Conservation (phyloP, 2,888 invertebrate species). For the Eristalis arbustorum region DNA sequence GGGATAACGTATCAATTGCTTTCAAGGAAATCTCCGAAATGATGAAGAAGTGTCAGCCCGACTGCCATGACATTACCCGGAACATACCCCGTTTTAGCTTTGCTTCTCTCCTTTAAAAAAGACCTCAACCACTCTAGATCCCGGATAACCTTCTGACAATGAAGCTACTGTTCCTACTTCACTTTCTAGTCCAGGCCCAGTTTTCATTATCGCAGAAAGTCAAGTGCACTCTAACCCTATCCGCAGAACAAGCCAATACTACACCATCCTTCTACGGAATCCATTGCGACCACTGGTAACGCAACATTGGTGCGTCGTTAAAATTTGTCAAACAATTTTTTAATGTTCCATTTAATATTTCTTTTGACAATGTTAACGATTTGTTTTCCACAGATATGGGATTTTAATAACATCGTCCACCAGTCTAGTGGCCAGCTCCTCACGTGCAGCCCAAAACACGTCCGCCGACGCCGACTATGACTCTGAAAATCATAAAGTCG, state of each 20-base stretch:
- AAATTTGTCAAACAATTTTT: slow-evolving; percentile 34
- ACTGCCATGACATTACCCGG: too few relatives aligned
- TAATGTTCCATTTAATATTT: slow-evolving; percentile 62
- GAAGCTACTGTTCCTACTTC: too few relatives aligned
- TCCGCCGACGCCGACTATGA: neutral
- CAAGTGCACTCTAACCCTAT: neutral
- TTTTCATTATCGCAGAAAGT: neutral
- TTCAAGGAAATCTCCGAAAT: too few relatives aligned
- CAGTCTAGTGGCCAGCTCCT: slow-evolving; percentile 6
- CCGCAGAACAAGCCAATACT: neutral
- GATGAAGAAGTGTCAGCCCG: too few relatives aligned
- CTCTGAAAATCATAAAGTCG: slow-evolving; percentile 61
- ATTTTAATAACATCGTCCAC: slow-evolving; percentile 55
- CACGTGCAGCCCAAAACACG: slow-evolving; percentile 39
- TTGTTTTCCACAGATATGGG: slow-evolving; percentile 59
- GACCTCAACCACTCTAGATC: too few relatives aligned
- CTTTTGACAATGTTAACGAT: slow-evolving; percentile 69
- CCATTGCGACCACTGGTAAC: neutral
- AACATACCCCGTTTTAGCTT: too few relatives aligned
- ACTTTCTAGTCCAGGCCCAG: too few relatives aligned
- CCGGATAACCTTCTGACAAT: too few relatives aligned
- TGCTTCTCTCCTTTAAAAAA: too few relatives aligned
- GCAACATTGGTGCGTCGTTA: slow-evolving; percentile 29
- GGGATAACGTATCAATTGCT: too few relatives aligned
- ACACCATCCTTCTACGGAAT: neutral